Evolutionary conservation across 2,888 invertebrate species (phyloP).

Genomic region (Cheiracanthium punctorium): DNA sequence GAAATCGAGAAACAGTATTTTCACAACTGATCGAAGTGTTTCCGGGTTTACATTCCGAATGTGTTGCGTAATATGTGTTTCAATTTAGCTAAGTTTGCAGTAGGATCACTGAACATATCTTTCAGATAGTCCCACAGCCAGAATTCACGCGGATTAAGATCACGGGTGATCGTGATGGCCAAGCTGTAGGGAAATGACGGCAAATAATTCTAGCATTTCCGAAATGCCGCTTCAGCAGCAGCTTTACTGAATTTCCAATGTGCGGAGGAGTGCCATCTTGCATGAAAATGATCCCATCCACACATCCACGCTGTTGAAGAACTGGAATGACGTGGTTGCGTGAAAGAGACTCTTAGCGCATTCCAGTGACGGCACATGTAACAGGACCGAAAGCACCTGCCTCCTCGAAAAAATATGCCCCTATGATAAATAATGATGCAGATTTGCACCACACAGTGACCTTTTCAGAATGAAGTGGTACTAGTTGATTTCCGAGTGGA

Average conservation of each 20-base stretch:
- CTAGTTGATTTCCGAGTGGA: background rate
- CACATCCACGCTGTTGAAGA: background rate
- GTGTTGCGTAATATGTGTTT: too few species aligned
- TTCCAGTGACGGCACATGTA: too few species aligned
- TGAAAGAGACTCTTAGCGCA: background rate
- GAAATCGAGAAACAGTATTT: too few species aligned
- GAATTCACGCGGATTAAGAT: too few species aligned
- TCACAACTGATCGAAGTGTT: too few species aligned
- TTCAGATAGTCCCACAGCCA: too few species aligned
- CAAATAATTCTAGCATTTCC: too few species aligned
- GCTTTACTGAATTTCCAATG: background rate
- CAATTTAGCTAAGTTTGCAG: too few species aligned
- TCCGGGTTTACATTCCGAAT: too few species aligned
- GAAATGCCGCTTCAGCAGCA: background rate
- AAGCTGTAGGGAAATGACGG: too few species aligned
- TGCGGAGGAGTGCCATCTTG: background rate
- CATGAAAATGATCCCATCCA: background rate
- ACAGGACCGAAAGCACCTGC: background rate
- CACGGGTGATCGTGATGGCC: too few species aligned
- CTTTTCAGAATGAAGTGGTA: constrained; percentile 12
- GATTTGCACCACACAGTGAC: background rate
- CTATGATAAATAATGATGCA: background rate
- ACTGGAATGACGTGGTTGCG: background rate
- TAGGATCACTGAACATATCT: too few species aligned
- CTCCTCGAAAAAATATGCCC: background rate